Evolutionary conservation across 1,140 invertebrate species (phyloP), one percentile per base, ranked within the genome.

Genomic region (Wiebesia pumilae): DNA sequence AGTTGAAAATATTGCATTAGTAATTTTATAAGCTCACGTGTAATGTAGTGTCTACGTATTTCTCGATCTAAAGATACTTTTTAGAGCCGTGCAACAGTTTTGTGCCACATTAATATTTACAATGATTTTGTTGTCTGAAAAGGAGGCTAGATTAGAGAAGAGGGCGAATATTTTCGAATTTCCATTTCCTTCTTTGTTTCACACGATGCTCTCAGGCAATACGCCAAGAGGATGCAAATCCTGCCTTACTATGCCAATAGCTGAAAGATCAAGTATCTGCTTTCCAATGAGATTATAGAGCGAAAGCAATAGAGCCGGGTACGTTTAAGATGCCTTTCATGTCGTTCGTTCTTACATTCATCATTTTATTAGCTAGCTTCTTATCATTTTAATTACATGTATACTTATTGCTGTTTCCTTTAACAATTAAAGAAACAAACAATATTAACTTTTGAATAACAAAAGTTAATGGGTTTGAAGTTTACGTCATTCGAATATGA

Each of bases 151-250:
- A 35, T 16, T 1, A 33, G 40, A 33, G 54, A 40, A 38, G 54
- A 40, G 54, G 40, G 30, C 21, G 73, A 78, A 84, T 78, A 67
- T 65, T 67, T 79, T 84, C 69, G n/a, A 79, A 80, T 80, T 85
- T 71, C 62, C 77, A 80, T 71, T 71, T 80, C 30, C 62, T 54
- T 85, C 75, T 71, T 85, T 85, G 54, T 80, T 71, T 85, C 65
- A 58, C 77, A 24, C 35, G 47, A 75, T 58, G 51, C n/a, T 35
- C 33, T 80, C 19, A 43, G 78, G 65, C 65, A 38, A 27, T 4
- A 21, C 27, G 62, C 43, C 83, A 51, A 71, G 77, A 38, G 65
- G 65, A 85, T 80, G 84, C 84, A 71, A 85, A 85, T 85, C 43
- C 12, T 14, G 21, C 4, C 7, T 14, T 27, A 51, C 27, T 24